Percentiles rank a stretch among this genome's conserved stretches.
These are phyloP conservation scores for Neoitamus cyanurus DNA, from an alignment of 2,888 invertebrate genomes.

Conservation along the genomic window DNA sequence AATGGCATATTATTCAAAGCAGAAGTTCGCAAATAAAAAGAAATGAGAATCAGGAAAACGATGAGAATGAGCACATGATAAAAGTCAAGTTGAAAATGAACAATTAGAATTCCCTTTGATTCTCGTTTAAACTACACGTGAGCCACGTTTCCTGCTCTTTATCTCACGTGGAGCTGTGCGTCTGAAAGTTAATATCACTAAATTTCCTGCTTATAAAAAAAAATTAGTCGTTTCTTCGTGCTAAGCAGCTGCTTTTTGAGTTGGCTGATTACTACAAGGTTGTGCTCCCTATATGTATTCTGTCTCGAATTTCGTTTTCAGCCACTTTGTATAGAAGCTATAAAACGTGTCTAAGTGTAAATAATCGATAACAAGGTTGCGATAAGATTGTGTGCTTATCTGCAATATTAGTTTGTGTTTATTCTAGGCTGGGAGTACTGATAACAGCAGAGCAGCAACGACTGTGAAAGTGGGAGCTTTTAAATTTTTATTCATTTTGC, in stretches of 20 bases:
- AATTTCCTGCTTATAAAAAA: background rate
- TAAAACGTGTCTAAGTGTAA: slow-evolving; percentile 4
- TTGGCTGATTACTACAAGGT: background rate
- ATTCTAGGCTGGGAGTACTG: background rate
- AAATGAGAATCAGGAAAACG: no score
- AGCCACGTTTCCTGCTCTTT: background rate
- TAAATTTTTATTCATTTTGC: background rate
- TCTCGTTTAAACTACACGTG: background rate
- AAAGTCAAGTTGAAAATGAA: background rate
- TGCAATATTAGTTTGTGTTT: slow-evolving; percentile 4
- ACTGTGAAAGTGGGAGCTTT: background rate
- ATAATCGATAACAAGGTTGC: background rate
- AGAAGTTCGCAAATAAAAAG: background rate
- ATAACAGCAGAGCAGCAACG: background rate
- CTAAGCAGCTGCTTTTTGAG: background rate
- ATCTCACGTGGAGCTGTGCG: background rate
- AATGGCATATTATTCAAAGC: background rate
- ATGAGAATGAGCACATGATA: background rate
- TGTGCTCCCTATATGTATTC: background rate
- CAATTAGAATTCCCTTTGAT: background rate
- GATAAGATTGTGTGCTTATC: slow-evolving; percentile 17
- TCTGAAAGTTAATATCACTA: background rate
- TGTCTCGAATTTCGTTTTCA: background rate
- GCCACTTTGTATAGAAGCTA: background rate
- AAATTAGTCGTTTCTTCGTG: background rate